Base-by-base conservation (phyloP, 2,797 vertebrate species). In the Fundulus diaphanus region DNA sequence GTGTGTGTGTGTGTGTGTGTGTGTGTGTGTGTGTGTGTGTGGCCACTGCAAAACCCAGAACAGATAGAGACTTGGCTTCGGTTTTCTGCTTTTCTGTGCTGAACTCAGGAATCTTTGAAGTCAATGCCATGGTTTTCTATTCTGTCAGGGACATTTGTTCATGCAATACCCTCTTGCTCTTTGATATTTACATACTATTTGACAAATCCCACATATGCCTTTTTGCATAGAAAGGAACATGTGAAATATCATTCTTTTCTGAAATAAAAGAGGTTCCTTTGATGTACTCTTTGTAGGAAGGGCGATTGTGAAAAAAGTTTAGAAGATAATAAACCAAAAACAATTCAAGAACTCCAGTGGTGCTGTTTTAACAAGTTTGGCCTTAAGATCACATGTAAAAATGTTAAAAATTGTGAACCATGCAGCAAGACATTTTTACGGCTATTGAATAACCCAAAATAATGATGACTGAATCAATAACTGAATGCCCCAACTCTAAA, bases 61-160 rank as follows among this genome's bases (percentile, higher is more conserved):
- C 74, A 74, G 74, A 89, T 68, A 82, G 72, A 77, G 85, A 78
- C 74, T 85, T 90, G 87, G 72, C 91, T 82, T 65, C 35, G 29
- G 69, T 79, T 74, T 80, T 77, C 29, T 77, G 72, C 80, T 66
- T 82, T 82, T 54, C 49, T 84, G 71, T 68, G 40, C 51, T 49
- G 65, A 73, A 83, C 72, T 85, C 48, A 13, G 18, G 48, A 70
- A 76, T 78, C 72, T 88, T 69, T 85, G 48, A 86, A 70, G 71
- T 57, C 68, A 35, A 12, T 57, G 63, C 63, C 71, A 7, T 66
- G 67, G 54, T 77, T 72, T 76, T 51, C 37, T 44, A 52, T 69
- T 46, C 74, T 68, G 46, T 81, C 51, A 72, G 73, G 51, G 42
- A 79, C 67, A 78, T 72, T 77, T 78, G 24, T 51, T 57, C 70